Evolutionary conservation across 2,113 vertebrate species (phyloP).

Genomic region (Accipiter virgatus): DNA sequence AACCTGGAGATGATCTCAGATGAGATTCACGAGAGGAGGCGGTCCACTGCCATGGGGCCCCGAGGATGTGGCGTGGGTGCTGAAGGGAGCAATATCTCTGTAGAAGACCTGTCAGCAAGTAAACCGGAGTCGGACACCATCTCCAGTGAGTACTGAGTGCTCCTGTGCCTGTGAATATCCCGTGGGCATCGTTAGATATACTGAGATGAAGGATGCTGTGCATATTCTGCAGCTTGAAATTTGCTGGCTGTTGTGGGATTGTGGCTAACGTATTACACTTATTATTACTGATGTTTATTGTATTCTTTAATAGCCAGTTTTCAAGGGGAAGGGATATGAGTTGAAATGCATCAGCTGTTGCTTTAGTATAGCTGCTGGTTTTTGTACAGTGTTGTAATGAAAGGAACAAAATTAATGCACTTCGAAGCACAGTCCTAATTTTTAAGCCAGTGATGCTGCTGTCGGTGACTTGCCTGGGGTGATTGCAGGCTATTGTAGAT

Average conservation of each 20-base stretch:
- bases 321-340: background rate
- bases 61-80: slow-evolving; percentile 90
- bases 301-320: background rate
- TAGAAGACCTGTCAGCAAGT: slow-evolving; percentile 76
- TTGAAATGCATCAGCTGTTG: background rate
- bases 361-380: background rate
- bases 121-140: slow-evolving; percentile 84
- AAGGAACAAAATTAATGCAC: background rate
- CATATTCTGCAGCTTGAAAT: background rate
- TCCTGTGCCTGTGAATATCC: background rate
- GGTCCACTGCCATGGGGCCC: slow-evolving; percentile 85
- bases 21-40: slow-evolving; percentile 91
- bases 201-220: background rate
- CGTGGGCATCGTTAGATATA: rapidly evolving
- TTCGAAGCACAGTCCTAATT: background rate
- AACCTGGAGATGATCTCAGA: slow-evolving; percentile 97
- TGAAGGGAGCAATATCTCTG: slow-evolving; percentile 77
- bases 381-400: background rate
- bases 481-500: background rate
- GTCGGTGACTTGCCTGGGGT: rapidly evolving
- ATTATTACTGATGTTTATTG: background rate
- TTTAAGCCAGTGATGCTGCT: background rate
- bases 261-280: background rate
- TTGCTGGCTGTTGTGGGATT: background rate
- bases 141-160: slow-evolving; percentile 81